Conservation (phyloP, 2,113 vertebrate species). For the Serilophus lunatus region DNA sequence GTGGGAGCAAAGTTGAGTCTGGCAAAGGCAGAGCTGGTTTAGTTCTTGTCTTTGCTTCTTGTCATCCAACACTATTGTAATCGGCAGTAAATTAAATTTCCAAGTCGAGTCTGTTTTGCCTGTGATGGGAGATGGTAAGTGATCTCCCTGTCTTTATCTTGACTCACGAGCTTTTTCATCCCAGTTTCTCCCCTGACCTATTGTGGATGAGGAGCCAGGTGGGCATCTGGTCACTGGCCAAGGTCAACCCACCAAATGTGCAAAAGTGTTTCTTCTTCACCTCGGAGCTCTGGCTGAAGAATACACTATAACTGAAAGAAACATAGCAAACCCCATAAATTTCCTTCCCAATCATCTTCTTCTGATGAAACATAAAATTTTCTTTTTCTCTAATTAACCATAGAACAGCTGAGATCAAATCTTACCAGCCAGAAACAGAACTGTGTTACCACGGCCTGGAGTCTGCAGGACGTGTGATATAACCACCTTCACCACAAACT, state of each 20-base stretch:
- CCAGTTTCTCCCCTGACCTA: background rate
- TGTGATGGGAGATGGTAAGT: background rate
- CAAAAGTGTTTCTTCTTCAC: background rate
- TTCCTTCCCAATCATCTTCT: constrained; percentile 11
- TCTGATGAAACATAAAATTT: background rate
- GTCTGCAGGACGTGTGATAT: background rate
- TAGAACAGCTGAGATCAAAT: background rate
- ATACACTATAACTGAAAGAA: constrained; percentile 13
- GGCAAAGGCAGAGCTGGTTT: background rate
- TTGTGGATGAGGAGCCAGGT: background rate
- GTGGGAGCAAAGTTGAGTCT: rapidly evolving
- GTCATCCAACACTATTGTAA: background rate
- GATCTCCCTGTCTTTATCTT: background rate
- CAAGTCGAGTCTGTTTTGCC: background rate
- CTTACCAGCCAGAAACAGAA: background rate
- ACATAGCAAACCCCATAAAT: background rate
- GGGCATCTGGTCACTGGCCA: rapidly evolving
- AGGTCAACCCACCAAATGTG: background rate
- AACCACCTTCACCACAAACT: background rate
- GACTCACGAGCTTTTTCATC: background rate
- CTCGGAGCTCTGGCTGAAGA: background rate
- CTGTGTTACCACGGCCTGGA: background rate
- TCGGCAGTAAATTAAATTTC: background rate
- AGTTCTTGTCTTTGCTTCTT: background rate
- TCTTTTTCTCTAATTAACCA: background rate